Conservation (phyloP, 2,888 invertebrate genomes). For the Tachina lurida region DNA sequence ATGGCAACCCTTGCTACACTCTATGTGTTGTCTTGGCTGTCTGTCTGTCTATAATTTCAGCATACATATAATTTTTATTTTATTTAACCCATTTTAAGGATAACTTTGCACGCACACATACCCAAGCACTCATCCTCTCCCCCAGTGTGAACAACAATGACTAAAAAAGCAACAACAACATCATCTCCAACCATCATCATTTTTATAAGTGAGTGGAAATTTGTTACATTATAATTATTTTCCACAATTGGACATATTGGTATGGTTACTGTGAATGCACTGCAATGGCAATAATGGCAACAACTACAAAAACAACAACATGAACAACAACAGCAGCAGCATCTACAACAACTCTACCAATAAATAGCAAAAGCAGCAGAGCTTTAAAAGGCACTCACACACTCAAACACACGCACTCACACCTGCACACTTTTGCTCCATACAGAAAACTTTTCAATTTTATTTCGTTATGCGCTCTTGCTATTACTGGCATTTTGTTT, state of each 20-base stretch:
- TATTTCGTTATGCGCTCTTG: slow-evolving; percentile 23
- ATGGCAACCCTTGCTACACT: slow-evolving; percentile 57
- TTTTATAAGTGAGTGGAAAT: slow-evolving; percentile 81
- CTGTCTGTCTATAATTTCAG: not conserved
- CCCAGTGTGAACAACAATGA: slow-evolving; percentile 39
- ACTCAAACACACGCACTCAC: not conserved
- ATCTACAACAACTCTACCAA: slow-evolving; percentile 62
- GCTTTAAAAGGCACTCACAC: slow-evolving; percentile 2
- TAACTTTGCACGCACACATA: slow-evolving; percentile 34
- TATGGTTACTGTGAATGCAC: slow-evolving; percentile 78
- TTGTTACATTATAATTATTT: slow-evolving; percentile 84
- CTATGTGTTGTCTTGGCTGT: slow-evolving; percentile 11
- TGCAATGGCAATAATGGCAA: slow-evolving; percentile 67
- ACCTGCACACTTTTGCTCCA: not conserved
- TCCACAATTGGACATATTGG: slow-evolving; percentile 84
- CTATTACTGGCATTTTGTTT: slow-evolving; percentile 3
- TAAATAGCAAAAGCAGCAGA: slow-evolving; percentile 34
- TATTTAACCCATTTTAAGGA: slow-evolving; percentile 71
- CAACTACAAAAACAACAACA: slow-evolving; percentile 46
- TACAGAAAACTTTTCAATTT: slow-evolving; percentile 32
- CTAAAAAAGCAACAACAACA: slow-evolving; percentile 45
- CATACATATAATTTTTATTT: slow-evolving; percentile 62
- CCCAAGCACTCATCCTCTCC: not conserved
- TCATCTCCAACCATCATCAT: slow-evolving; percentile 66
- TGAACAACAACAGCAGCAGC: slow-evolving; percentile 10